phyloP scores from a whole-genome alignment of 2,888 invertebrate species.

The Lochmaea crataegi region DNA sequence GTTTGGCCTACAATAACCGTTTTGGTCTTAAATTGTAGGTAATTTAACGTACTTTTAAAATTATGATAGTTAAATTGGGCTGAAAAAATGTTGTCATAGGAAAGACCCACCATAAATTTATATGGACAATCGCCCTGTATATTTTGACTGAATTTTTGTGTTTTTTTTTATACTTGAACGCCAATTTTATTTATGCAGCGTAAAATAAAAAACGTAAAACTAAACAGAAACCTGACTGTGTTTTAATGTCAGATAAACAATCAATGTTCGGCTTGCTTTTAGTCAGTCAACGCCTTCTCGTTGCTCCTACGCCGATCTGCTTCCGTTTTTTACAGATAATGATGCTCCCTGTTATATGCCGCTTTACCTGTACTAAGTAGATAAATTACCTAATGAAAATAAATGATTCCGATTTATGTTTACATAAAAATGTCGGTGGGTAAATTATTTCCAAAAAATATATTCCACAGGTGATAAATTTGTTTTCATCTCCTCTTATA shows the following conservation, averaged over 20 bases:
- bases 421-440: neutral
- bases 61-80: too few species aligned
- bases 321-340: slow-evolving; percentile 8
- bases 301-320: slow-evolving; percentile 5
- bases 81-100: too few species aligned
- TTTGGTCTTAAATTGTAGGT: too few species aligned
- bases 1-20: too few species aligned
- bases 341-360: neutral
- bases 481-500: neutral
- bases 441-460: slow-evolving; percentile 1
- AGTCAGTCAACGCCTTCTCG: slow-evolving; percentile 13
- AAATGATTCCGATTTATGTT: neutral
- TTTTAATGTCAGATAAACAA: slow-evolving; percentile 6
- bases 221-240: slow-evolving; percentile 1
- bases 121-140: too few species aligned
- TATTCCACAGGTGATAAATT: neutral
- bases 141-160: too few species aligned
- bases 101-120: too few species aligned
- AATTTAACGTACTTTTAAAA: too few species aligned
- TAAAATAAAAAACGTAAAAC: neutral
- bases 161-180: neutral
- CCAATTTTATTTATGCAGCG: neutral
- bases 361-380: neutral
- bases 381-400: slow-evolving; percentile 5
- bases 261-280: slow-evolving; percentile 3